Conservation (phyloP, 2,888 invertebrate genomes). For the Tubulanus polymorphus region DNA sequence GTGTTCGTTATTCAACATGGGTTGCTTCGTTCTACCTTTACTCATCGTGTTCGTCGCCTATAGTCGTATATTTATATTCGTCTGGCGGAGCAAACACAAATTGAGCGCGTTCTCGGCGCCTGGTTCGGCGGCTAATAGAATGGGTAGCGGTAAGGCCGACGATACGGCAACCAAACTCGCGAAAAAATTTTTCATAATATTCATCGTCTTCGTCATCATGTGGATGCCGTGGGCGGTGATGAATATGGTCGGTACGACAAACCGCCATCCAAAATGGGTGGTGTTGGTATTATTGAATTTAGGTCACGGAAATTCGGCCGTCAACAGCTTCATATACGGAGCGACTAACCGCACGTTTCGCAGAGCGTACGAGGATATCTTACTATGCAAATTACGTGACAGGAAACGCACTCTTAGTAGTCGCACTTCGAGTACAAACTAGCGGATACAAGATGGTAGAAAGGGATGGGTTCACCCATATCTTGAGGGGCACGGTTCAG, state of each 20-base stretch:
- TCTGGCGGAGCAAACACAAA: constrained; percentile 10
- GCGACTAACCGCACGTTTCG: constrained; percentile 16
- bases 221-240: constrained; percentile 20
- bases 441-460: no score
- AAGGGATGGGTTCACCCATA: no score
- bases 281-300: no score
- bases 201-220: constrained; percentile 16
- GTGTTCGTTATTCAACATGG: constrained; percentile 20
- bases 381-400: background rate
- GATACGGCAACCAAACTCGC: constrained; percentile 15
- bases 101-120: background rate
- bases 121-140: background rate
- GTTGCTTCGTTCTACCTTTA: constrained; percentile 17
- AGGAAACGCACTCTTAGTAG: no score
- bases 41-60: constrained; percentile 18
- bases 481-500: no score
- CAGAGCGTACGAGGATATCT: constrained; percentile 8
- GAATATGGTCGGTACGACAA: constrained; percentile 14
- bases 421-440: no score
- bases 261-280: no score
- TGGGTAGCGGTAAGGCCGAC: constrained; percentile 6
- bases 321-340: constrained; percentile 17
- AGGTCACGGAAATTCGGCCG: constrained; percentile 16
- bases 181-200: constrained; percentile 17
- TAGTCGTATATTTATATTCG: constrained; percentile 16